Evolutionary conservation across 2,888 invertebrate genomes (phyloP).

Genomic region (Pyrochroa serraticornis): DNA sequence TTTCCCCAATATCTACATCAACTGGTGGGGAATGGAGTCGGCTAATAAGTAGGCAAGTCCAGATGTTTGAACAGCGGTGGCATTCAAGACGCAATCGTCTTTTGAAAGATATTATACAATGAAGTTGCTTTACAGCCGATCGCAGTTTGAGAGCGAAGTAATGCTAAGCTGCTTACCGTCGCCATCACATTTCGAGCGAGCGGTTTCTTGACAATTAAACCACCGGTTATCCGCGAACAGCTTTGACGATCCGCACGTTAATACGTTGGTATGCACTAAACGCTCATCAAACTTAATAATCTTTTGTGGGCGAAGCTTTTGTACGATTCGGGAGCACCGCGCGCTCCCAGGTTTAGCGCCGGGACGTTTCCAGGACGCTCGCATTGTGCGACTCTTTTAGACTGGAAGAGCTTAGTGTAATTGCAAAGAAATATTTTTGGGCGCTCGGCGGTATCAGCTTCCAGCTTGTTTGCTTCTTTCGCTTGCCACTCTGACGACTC

Average conservation of each 20-base stretch:
- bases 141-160: constrained; percentile 36
- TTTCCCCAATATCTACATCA: background rate
- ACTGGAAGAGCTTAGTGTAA: constrained; percentile 44
- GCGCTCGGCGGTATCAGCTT: constrained; percentile 19
- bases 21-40: background rate
- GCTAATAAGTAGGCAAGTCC: constrained; percentile 28
- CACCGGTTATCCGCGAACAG: constrained; percentile 37
- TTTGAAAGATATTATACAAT: constrained; percentile 52
- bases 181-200: constrained; percentile 42
- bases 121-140: constrained; percentile 39
- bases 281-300: constrained; percentile 59
- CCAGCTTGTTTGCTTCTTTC: constrained; percentile 16
- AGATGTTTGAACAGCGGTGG: constrained; percentile 46
- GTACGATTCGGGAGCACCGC: constrained; percentile 42
- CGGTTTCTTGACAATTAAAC: constrained; percentile 49
- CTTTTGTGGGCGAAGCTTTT: constrained; percentile 57
- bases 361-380: constrained; percentile 32
- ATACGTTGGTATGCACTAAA: constrained; percentile 49
- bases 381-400: constrained; percentile 40
- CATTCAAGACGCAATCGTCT: constrained; percentile 49
- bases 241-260: constrained; percentile 35
- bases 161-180: constrained; percentile 54
- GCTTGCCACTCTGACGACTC: background rate
- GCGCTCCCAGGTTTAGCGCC: constrained; percentile 32
- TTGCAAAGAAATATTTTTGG: constrained; percentile 43